A percentile compares a stretch with the other conserved stretches of the same genome.
phyloP scores from a whole-genome alignment of 1,140 invertebrate genomes.

The Drosophila ohnishii region DNA sequence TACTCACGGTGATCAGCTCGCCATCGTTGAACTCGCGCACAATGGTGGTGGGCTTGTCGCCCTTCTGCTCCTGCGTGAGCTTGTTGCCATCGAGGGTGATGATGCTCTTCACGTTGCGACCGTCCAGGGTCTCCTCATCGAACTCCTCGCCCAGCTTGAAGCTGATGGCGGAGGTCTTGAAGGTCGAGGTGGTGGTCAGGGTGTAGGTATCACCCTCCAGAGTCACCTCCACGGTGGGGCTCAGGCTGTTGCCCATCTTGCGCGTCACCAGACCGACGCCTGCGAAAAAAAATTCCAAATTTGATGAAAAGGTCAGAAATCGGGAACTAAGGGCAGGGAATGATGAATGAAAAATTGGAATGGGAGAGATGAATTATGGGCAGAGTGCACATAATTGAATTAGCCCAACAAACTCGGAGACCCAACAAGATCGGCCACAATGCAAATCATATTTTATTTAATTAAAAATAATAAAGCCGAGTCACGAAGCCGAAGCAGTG shows the following conservation, averaged over 20 bases:
- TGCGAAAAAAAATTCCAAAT: constrained; percentile 79
- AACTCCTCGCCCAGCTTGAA: constrained; percentile 93
- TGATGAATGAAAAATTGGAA: constrained; percentile 4
- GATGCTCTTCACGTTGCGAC: constrained; percentile 90
- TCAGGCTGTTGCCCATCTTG: constrained; percentile 90
- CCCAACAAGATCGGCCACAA: constrained; percentile 63
- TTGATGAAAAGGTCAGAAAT: constrained; percentile 5
- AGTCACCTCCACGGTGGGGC: constrained; percentile 89
- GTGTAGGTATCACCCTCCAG: constrained; percentile 87
- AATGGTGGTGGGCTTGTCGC: constrained; percentile 86
- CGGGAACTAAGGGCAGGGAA: neutral
- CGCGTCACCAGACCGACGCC: constrained; percentile 90
- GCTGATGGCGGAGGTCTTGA: constrained; percentile 90
- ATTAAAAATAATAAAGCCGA: constrained; percentile 76
- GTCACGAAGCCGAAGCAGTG: constrained; percentile 61
- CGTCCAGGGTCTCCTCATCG: constrained; percentile 93
- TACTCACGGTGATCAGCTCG: constrained; percentile 87
- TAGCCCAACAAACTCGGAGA: constrained; percentile 60
- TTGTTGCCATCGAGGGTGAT: constrained; percentile 88
- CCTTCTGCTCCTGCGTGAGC: constrained; percentile 88
- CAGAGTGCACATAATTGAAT: constrained; percentile 65
- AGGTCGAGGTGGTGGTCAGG: constrained; percentile 91
- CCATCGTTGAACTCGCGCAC: constrained; percentile 87
- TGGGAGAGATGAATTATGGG: constrained; percentile 20
- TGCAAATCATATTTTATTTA: constrained; percentile 80